These are phyloP conservation scores for Protophormia terraenovae DNA, from an alignment of 2,888 invertebrate species.

Conservation along the genomic window DNA sequence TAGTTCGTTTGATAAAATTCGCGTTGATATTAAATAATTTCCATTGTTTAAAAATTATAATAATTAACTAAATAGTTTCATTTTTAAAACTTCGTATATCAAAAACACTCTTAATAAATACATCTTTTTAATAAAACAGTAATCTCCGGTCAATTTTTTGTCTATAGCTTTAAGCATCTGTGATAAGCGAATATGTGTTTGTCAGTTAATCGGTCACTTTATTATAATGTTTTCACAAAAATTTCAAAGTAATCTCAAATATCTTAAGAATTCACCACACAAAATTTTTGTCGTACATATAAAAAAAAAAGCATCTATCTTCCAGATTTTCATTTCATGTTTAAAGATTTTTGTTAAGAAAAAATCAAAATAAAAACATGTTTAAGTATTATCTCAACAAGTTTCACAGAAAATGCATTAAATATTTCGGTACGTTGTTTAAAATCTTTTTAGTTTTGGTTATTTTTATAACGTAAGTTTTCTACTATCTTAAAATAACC, in stretches of 20 bases:
- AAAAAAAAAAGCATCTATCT: neutral
- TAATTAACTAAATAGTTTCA: no score
- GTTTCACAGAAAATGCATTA: conserved; percentile 22
- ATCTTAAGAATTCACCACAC: neutral
- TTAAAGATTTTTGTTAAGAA: neutral
- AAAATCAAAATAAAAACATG: neutral
- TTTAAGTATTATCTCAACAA: conserved; percentile 30
- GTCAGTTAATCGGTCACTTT: no score
- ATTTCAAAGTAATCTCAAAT: neutral
- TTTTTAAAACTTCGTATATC: no score
- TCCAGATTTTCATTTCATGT: neutral
- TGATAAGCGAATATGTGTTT: no score
- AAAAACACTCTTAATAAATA: no score
- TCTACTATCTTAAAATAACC: conserved; percentile 32
- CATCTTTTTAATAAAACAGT: no score
- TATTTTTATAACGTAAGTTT: neutral
- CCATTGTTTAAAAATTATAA: no score
- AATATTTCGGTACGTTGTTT: conserved; percentile 10
- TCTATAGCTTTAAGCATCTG: no score
- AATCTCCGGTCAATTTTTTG: no score
- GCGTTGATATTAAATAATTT: no score
- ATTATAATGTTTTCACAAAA: neutral
- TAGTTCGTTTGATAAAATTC: no score
- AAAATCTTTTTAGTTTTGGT: neutral
- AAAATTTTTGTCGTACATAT: neutral